Conservation (phyloP, 1,140 invertebrate species). For the Atta cephalotes region DNA sequence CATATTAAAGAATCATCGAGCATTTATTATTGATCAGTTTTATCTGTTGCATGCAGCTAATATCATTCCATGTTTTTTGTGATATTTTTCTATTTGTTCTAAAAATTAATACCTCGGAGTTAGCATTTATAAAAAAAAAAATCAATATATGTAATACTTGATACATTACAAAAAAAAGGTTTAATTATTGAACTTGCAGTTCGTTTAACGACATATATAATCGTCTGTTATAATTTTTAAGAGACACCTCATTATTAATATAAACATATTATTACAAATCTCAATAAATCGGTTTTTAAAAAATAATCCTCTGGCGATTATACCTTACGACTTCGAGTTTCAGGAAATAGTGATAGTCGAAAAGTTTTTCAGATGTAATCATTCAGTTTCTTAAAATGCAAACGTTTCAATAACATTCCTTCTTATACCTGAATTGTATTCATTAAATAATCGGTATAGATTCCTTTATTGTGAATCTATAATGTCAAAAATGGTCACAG, state of each 20-base stretch:
- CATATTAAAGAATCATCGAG: too few relatives aligned
- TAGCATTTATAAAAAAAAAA: not conserved
- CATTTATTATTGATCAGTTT: too few relatives aligned
- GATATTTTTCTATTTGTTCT: not conserved
- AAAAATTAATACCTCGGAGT: not conserved
- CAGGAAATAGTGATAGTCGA: not conserved
- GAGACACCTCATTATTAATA: not conserved
- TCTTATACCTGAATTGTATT: not conserved
- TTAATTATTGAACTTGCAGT: not conserved
- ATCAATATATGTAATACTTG: not conserved
- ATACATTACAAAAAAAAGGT: not conserved
- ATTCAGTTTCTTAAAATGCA: not conserved
- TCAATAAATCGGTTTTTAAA: conserved; percentile 23
- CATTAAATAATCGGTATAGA: conserved; percentile 14
- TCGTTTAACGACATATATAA: conserved; percentile 3
- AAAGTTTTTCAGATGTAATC: not conserved
- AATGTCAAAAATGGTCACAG: not conserved
- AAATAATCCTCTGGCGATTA: conserved; percentile 7
- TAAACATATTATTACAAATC: conserved; percentile 20
- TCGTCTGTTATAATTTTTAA: conserved; percentile 23
- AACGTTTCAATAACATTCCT: not conserved
- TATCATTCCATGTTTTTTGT: not conserved
- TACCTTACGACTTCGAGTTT: not conserved
- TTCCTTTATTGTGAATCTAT: not conserved
- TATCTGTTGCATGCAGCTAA: too few relatives aligned